Evolutionary conservation across 2,797 vertebrate species (phyloP), one percentile per base, ranked within the genome.

Genomic region (Chloroceryle inda): DNA sequence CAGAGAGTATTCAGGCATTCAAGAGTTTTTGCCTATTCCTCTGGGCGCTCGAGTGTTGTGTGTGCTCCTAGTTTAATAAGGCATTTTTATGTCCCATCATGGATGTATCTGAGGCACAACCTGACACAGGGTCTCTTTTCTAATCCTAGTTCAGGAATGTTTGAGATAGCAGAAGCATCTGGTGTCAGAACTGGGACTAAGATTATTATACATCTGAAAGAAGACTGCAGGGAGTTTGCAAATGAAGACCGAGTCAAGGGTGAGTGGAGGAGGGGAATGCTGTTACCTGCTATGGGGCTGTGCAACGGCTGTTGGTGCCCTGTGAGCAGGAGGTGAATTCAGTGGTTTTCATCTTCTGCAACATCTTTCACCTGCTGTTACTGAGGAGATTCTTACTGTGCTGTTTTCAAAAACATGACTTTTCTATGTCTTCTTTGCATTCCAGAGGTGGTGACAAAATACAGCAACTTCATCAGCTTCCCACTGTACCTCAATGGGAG

Each of bases 401-500:
- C 13, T 56, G 61, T 64, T 87, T 82, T 38, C 47, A 78, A 44
- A n/a, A 84, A 21, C 1, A 2, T 62, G 49, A 84, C 27, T 91
- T 35, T 66, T 84, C 10, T 58, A 1, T 72, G 17, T 93, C 42
- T 82, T 55, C 58, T 80, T 45, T 92, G 47, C 59, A 4, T 92
- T 96, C 53, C 98, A 99, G 99, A 99, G 71, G 98, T 99, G 72
- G 98, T 99, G 55, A 99, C 98, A 18, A 99, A 99, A 96, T 99
- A 99, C 97, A 99, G 99, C 98, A 99, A 99, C 97, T 99, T 99
- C 62, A 98, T 99, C 95, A 99, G 99, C 97, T 99, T 99, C 87
- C 99, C 99, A 3, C 97, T 99, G 79, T 99, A 98, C 95, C 98
- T 99, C 80, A 99, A 99, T 0, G 99, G 99, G 89, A 98, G 98